phyloP scores from a whole-genome alignment of 2,113 vertebrate species.

The Lonchura striata region DNA sequence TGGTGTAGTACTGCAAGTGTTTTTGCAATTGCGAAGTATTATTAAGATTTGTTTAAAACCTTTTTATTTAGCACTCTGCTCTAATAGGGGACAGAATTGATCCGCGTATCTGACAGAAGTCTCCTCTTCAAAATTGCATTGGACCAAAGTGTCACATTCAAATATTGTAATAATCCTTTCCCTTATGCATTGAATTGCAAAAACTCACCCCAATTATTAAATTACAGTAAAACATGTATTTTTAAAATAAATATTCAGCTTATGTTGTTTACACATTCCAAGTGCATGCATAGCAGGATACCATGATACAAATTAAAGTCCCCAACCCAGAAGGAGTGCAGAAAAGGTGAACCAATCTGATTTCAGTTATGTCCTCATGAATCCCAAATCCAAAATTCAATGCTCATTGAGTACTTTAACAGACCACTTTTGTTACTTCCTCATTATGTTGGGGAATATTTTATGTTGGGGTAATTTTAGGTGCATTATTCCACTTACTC shows the following conservation, averaged over 20 bases:
- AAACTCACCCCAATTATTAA: not conserved
- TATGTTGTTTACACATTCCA: not conserved
- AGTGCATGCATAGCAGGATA: not conserved
- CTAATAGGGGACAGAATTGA: constrained; percentile 29
- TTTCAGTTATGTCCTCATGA: not conserved
- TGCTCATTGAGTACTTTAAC: not conserved
- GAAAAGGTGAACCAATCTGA: not conserved
- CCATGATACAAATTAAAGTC: not conserved
- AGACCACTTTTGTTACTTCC: not conserved
- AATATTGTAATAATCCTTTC: constrained; percentile 7
- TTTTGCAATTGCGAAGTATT: not conserved
- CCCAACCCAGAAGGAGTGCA: not conserved
- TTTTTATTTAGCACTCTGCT: constrained; percentile 56
- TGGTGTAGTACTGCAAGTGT: not conserved
- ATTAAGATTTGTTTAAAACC: constrained; percentile 49
- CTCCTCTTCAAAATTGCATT: constrained; percentile 35
- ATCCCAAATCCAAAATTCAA: not conserved
- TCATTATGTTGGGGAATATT: not conserved
- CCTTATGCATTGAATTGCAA: constrained; percentile 4
- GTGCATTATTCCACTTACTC: not conserved
- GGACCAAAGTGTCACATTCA: constrained; percentile 35
- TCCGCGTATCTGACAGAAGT: constrained; percentile 42
- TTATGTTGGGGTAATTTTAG: not conserved
- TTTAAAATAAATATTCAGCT: not conserved
- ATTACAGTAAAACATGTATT: not conserved